Percentiles rank a stretch among this genome's conserved stretches.
Evolutionary conservation across 1,140 invertebrate genomes (phyloP).

Genomic region (Microplitis demolitor): DNA sequence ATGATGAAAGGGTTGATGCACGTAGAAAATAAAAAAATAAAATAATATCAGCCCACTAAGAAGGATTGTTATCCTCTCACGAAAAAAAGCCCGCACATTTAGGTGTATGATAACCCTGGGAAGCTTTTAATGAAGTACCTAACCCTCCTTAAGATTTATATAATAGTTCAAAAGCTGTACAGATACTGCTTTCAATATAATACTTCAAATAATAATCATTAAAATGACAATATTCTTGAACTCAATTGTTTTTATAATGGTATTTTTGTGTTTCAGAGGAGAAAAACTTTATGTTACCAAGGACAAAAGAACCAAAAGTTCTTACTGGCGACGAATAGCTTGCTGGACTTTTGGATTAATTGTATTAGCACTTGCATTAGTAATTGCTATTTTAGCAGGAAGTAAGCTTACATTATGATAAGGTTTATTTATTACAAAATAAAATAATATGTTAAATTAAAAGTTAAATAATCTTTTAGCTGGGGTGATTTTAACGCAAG

Average conservation of each 20-base stretch:
- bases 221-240: neutral
- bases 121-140: conserved; percentile 28
- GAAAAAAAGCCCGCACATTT: conserved; percentile 5
- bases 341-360: conserved; percentile 70
- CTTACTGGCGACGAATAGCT: conserved; percentile 68
- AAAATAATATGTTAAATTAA: neutral
- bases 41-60: neutral
- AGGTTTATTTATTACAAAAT: conserved; percentile 10
- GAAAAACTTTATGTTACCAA: conserved; percentile 82
- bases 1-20: conserved; percentile 6
- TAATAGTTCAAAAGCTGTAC: conserved; percentile 7
- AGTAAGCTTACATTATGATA: conserved; percentile 61
- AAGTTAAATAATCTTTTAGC: conserved; percentile 50
- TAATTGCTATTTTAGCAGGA: conserved; percentile 73
- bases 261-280: conserved; percentile 68
- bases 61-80: neutral
- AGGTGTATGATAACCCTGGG: conserved; percentile 29
- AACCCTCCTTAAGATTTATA: conserved; percentile 11
- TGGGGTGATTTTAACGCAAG: conserved; percentile 64
- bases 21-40: conserved; percentile 1
- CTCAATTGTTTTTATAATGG: neutral
- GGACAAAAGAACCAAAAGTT: conserved; percentile 73
- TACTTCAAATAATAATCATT: neutral
- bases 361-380: conserved; percentile 67
- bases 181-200: conserved; percentile 1